Conservation (phyloP, 2,797 vertebrate species). For the Enteromius viviparus region DNA sequence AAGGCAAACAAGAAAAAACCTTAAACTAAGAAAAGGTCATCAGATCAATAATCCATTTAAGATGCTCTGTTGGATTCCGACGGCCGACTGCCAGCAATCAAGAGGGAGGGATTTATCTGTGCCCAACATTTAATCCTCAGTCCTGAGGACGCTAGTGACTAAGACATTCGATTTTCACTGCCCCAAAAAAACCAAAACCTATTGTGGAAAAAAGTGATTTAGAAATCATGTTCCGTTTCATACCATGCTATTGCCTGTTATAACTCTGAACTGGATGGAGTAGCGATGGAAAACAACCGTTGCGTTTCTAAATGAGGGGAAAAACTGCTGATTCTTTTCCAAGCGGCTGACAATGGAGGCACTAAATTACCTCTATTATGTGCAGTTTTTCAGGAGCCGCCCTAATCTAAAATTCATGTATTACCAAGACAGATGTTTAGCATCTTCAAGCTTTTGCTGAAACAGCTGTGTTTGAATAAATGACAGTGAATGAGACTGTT, state of each 20-base stretch:
- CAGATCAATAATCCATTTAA: slow-evolving; percentile 84
- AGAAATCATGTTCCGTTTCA: slow-evolving; percentile 21
- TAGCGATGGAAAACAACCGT: not conserved
- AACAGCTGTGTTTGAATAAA: slow-evolving; percentile 72
- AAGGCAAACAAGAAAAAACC: slow-evolving; percentile 70
- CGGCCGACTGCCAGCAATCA: slow-evolving; percentile 72
- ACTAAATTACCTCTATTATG: slow-evolving; percentile 37
- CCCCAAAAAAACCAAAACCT: slow-evolving; percentile 63
- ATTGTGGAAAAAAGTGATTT: slow-evolving; percentile 29
- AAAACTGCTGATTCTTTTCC: slow-evolving; percentile 26
- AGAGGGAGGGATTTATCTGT: slow-evolving; percentile 77
- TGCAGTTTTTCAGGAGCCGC: slow-evolving; percentile 36
- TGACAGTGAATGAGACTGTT: slow-evolving; percentile 62
- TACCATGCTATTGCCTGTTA: not conserved
- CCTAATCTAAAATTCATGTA: slow-evolving; percentile 53
- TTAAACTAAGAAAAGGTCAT: slow-evolving; percentile 78
- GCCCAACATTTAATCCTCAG: slow-evolving; percentile 57
- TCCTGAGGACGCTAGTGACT: slow-evolving; percentile 56
- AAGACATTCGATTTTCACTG: slow-evolving; percentile 70
- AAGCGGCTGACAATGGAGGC: not conserved
- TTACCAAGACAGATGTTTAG: slow-evolving; percentile 67
- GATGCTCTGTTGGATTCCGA: slow-evolving; percentile 74
- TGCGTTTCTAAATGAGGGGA: not conserved
- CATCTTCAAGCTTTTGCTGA: slow-evolving; percentile 50
- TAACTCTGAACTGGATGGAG: slow-evolving; percentile 26